Conservation (phyloP, 1,140 invertebrate genomes). For the Ceratosolen solmsi region DNA sequence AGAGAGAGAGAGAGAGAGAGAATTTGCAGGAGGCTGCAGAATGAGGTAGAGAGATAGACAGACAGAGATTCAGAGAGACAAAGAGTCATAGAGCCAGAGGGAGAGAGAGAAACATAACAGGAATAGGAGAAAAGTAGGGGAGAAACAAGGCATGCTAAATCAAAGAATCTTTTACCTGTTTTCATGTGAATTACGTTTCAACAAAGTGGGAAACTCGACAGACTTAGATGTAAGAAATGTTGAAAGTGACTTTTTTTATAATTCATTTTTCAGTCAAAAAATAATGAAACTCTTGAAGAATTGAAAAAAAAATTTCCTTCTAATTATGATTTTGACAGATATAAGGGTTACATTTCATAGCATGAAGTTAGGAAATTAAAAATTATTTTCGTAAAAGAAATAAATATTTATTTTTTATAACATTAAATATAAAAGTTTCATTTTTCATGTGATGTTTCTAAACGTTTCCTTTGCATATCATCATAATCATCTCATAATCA, state of each 20-base stretch:
- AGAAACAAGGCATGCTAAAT: background rate
- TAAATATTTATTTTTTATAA: constrained; percentile 39
- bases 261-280: background rate
- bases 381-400: constrained; percentile 11
- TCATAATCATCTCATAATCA: no score
- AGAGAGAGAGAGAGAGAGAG: background rate
- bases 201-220: background rate
- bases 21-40: background rate
- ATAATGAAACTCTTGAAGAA: background rate
- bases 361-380: constrained; percentile 24
- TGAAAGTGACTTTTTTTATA: background rate
- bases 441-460: background rate
- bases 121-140: background rate
- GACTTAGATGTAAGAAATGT: background rate
- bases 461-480: background rate
- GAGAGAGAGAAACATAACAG: background rate
- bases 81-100: no score
- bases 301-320: background rate
- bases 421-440: constrained; percentile 24
- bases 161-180: constrained; percentile 36
- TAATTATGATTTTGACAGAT: background rate
- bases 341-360: background rate
- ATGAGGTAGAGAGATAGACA: background rate
- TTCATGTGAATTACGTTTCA: constrained; percentile 17
- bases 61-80: no score